Conservation (phyloP, 2,113 vertebrate genomes). For the Macroglossus sobrinus region DNA sequence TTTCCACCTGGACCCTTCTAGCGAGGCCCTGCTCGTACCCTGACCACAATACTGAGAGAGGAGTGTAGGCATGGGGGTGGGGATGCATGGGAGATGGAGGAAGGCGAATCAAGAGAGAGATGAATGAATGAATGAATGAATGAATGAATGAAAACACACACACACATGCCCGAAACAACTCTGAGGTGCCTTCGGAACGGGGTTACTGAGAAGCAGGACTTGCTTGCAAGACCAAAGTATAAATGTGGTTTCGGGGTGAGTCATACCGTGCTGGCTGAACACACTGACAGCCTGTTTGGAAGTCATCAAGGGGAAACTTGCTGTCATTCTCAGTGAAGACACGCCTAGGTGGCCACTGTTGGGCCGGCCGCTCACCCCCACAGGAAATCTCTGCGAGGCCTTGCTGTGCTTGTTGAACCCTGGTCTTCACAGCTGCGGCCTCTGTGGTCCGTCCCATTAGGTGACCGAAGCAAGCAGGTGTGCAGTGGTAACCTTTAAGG, state of each 20-base stretch:
- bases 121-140: not conserved
- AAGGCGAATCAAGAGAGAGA: not conserved
- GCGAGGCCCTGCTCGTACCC: not conserved
- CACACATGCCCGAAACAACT: not conserved
- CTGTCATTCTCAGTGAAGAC: not conserved
- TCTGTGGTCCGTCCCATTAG: not conserved
- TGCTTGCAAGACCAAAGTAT: not conserved
- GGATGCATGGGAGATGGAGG: not conserved
- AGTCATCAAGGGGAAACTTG: not conserved
- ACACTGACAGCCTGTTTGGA: not conserved
- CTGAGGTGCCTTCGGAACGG: not conserved
- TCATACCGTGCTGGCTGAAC: not conserved
- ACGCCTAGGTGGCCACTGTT: not conserved
- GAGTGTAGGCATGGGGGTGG: not conserved
- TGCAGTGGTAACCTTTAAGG: not conserved
- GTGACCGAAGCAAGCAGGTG: not conserved
- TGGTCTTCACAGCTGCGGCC: not conserved
- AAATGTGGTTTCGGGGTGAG: not conserved
- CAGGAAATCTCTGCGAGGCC: not conserved
- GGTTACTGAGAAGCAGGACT: not conserved
- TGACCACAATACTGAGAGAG: not conserved
- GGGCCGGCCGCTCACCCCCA: not conserved
- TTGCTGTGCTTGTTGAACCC: not conserved
- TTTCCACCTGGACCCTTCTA: not conserved
- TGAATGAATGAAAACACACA: too few species aligned